Conservation (phyloP, 2,888 invertebrate species). For the Melanostoma scalare region DNA sequence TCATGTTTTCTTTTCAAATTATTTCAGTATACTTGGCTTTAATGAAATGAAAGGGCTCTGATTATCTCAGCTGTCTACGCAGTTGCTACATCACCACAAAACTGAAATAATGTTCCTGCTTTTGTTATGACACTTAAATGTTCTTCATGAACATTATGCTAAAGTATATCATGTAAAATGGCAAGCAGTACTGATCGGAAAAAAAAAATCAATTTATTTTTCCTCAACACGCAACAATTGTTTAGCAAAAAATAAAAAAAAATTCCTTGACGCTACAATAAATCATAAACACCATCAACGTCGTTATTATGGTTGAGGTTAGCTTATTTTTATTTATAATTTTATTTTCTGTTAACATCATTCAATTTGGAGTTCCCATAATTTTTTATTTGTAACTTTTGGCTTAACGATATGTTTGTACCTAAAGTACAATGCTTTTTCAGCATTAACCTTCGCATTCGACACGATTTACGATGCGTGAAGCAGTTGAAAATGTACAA, state of each 20-base stretch:
- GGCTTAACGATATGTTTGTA: not conserved
- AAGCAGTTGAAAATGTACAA: constrained; percentile 7
- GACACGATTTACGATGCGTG: constrained; percentile 5
- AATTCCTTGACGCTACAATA: constrained; percentile 2
- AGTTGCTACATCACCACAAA: too few relatives aligned
- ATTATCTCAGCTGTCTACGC: too few relatives aligned
- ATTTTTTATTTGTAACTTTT: not conserved
- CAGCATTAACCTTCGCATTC: constrained; percentile 1
- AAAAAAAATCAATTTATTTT: not conserved
- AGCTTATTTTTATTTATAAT: not conserved
- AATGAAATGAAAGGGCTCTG: too few relatives aligned
- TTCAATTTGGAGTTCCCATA: constrained; percentile 5
- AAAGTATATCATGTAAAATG: too few relatives aligned
- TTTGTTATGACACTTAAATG: too few relatives aligned
- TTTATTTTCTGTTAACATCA: not conserved
- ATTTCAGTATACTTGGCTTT: too few relatives aligned
- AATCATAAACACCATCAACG: constrained; percentile 17
- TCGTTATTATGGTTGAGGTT: not conserved
- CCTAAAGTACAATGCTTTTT: not conserved
- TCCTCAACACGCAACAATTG: not conserved
- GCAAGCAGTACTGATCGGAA: too few relatives aligned
- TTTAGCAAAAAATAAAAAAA: not conserved
- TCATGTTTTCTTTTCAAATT: too few relatives aligned
- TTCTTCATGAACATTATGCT: too few relatives aligned
- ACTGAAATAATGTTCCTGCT: too few relatives aligned